These are phyloP conservation scores for Diarsia dahlii DNA, from an alignment of 2,888 invertebrate genomes.

Conservation along the genomic window DNA sequence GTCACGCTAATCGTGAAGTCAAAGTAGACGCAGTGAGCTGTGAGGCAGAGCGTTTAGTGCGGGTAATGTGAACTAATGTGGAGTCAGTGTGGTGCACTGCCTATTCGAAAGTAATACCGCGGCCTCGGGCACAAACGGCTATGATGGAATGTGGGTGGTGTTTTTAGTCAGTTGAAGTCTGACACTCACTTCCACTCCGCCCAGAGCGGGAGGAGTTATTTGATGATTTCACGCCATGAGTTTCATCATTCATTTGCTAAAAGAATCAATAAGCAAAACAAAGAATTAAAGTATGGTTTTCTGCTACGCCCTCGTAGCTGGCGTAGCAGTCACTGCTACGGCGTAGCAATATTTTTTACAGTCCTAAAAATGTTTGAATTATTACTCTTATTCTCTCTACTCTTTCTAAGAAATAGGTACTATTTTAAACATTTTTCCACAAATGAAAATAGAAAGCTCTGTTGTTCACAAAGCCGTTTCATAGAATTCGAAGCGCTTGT, in stretches of 20 bases:
- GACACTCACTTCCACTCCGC: too few species aligned
- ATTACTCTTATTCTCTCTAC: too few species aligned
- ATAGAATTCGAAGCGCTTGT: neutral
- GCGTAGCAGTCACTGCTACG: constrained; percentile 1
- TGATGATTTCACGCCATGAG: too few species aligned
- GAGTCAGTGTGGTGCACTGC: neutral
- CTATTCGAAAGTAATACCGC: too few species aligned
- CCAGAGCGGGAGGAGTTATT: too few species aligned
- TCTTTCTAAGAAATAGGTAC: neutral
- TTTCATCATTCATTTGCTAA: too few species aligned
- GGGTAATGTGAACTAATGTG: neutral
- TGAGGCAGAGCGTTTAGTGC: constrained; percentile 18
- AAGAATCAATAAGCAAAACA: too few species aligned
- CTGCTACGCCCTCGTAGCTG: neutral
- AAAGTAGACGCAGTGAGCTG: constrained; percentile 39
- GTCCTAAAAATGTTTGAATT: neutral
- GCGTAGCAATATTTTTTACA: neutral
- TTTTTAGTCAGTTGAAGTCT: too few species aligned
- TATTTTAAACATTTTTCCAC: neutral
- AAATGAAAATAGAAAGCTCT: neutral
- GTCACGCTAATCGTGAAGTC: constrained; percentile 43
- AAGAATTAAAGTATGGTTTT: neutral
- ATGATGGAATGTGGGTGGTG: too few species aligned
- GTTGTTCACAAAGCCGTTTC: constrained; percentile 6
- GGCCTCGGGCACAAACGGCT: too few species aligned